Evolutionary conservation across 1,140 invertebrate genomes (phyloP), one percentile per base, ranked within the genome.

Genomic region (Tetragnatha versicolor): DNA sequence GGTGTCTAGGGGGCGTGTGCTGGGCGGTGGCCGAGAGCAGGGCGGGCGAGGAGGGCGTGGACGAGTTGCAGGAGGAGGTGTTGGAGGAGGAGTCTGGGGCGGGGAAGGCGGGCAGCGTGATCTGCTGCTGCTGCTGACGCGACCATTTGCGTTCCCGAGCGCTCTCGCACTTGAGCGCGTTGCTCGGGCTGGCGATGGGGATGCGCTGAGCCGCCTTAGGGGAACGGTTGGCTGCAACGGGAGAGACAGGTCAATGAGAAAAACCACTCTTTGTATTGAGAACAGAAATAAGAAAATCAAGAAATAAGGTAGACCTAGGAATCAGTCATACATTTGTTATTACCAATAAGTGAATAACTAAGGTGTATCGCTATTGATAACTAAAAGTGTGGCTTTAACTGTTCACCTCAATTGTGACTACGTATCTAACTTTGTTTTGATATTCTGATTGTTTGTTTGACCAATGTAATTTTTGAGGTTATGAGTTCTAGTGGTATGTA

Each of bases 11-110:
- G 83, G 88, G 89, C 79, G 89, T 89, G 84, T 87, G 86, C 83
- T 86, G 87, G 61, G 85, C 83, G 85, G 87, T 61, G 29, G 73
- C 35, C 82, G 86, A 84, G 82, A 91, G 88, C 58, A 94, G 89
- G 79, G 95, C 95, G 70, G 96, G 96, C 87, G 94, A 97, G 82
- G 94, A 97, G 80, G 95, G 95, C 76, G 95, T 95, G 79, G 95
- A 97, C 85, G 94, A 97, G 86, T 96, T 98, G 88, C 95, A 97
- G 84, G 94, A 97, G 51, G 96, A 97, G 60, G 94, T 95, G 85
- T 94, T 96, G 72, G 95, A 97, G 87, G 94, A 95, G 72, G 94
- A 96, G 86, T 95, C 93, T 47, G 89, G 91, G 51, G 84, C 82
- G 73, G 83, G 83, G 51, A 85, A 84, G 12, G 79, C 51, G 12